phyloP scores from a whole-genome alignment of 2,888 invertebrate species.

The Cephus pygmeus region DNA sequence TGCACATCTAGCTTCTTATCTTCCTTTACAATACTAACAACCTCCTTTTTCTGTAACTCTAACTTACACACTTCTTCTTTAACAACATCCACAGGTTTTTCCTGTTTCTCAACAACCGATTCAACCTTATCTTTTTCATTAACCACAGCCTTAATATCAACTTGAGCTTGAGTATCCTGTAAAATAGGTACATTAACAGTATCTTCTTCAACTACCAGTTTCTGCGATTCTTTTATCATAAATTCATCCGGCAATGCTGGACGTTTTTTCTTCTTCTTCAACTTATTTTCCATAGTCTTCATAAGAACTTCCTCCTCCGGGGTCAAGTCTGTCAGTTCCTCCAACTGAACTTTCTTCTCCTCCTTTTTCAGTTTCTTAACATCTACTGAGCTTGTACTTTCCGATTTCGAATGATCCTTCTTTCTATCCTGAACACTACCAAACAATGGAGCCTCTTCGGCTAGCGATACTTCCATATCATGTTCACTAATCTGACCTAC shows the following conservation, averaged over 20 bases:
- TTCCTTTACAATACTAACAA: background rate
- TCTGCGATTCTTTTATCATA: constrained; percentile 27
- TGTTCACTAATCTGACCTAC: constrained; percentile 15
- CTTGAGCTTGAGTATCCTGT: background rate
- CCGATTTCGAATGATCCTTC: constrained; percentile 32
- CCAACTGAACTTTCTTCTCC: constrained; percentile 5
- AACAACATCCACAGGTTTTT: constrained; percentile 7
- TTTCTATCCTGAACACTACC: constrained; percentile 59
- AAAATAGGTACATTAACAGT: constrained; percentile 1
- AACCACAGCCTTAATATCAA: background rate
- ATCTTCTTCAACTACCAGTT: constrained; percentile 12
- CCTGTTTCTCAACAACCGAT: background rate
- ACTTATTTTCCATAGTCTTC: constrained; percentile 36
- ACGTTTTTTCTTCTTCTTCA: constrained; percentile 43
- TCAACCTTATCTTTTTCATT: background rate
- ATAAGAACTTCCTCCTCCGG: constrained; percentile 26
- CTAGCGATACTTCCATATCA: constrained; percentile 18
- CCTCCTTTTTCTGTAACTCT: constrained; percentile 1
- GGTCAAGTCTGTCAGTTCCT: constrained; percentile 17
- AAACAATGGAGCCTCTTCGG: constrained; percentile 47
- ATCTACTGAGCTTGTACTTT: constrained; percentile 7
- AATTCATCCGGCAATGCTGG: constrained; percentile 33
- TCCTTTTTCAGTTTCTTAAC: constrained; percentile 6
- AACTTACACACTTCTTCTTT: constrained; percentile 5
- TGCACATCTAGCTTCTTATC: background rate